Evolutionary conservation across 2,797 vertebrate genomes (phyloP).

Genomic region (Sciurus carolinensis): DNA sequence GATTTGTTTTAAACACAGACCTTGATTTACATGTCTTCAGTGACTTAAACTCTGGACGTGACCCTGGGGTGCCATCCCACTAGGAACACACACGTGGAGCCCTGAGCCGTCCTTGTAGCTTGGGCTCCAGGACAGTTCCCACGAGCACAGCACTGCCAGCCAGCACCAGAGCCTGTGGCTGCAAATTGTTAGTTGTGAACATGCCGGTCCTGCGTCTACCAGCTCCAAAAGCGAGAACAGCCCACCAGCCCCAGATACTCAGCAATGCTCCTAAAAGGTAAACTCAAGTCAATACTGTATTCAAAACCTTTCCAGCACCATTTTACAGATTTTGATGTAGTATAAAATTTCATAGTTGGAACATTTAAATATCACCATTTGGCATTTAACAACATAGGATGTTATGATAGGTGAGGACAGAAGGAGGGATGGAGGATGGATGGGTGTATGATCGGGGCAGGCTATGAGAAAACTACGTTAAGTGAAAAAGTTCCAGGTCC

Average conservation of each 20-base stretch:
- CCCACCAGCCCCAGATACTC: background rate
- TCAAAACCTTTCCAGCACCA: constrained; percentile 1
- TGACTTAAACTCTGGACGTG: background rate
- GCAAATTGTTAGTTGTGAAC: background rate
- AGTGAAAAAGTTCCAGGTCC: background rate
- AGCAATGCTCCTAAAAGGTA: background rate
- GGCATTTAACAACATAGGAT: background rate
- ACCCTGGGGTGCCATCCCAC: background rate
- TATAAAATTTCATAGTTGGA: background rate
- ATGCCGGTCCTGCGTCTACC: background rate
- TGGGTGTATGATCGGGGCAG: background rate
- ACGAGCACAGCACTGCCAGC: background rate
- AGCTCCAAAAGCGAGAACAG: background rate
- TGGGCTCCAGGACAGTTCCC: background rate
- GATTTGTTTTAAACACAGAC: constrained; percentile 5
- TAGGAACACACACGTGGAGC: background rate
- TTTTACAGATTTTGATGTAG: background rate
- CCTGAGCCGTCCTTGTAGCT: background rate
- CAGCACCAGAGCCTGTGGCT: background rate
- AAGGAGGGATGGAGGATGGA: background rate
- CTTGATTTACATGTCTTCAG: background rate
- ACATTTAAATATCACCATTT: background rate
- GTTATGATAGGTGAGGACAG: background rate
- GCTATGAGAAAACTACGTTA: background rate
- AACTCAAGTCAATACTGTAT: background rate